These are phyloP conservation scores for Cryptophagus acutangulus DNA, from an alignment of 2,888 invertebrate genomes.

Conservation along the genomic window DNA sequence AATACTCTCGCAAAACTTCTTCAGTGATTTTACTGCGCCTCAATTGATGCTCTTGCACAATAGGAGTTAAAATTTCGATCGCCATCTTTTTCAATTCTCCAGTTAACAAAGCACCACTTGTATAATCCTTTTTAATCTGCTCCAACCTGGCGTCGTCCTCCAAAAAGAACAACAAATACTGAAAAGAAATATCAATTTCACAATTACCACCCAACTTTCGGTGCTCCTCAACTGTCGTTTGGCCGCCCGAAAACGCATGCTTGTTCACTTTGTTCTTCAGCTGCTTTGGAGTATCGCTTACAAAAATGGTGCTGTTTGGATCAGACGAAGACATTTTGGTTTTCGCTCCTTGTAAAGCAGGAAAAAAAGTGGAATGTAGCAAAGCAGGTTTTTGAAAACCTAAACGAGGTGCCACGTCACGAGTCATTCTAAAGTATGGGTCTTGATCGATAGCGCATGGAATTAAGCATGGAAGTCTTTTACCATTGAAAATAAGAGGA, in stretches of 20 bases:
- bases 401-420: conserved; percentile 93
- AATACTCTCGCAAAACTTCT: conserved; percentile 75
- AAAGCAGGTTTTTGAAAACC: conserved; percentile 81
- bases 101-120: conserved; percentile 83
- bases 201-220: conserved; percentile 88
- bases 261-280: conserved; percentile 95
- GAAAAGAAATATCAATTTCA: conserved; percentile 91
- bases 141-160: conserved; percentile 87
- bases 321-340: conserved; percentile 99
- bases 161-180: conserved; percentile 90
- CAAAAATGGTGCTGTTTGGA: conserved; percentile 84
- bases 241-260: conserved; percentile 97
- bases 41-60: conserved; percentile 79
- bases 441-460: conserved; percentile 99
- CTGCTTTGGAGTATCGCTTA: conserved; percentile 93
- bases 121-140: conserved; percentile 65
- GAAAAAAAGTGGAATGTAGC: conserved; percentile 67
- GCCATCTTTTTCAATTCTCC: conserved; percentile 92
- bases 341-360: conserved; percentile 84
- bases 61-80: conserved; percentile 72
- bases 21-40: conserved; percentile 76
- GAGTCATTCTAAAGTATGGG: conserved; percentile 97
- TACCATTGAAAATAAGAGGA: conserved; percentile 81
- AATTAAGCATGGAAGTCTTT: conserved; percentile 77
- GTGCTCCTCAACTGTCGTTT: conserved; percentile 90